These are phyloP conservation scores for Butorides virescens DNA, from an alignment of 2,113 vertebrate species.

Conservation along the genomic window DNA sequence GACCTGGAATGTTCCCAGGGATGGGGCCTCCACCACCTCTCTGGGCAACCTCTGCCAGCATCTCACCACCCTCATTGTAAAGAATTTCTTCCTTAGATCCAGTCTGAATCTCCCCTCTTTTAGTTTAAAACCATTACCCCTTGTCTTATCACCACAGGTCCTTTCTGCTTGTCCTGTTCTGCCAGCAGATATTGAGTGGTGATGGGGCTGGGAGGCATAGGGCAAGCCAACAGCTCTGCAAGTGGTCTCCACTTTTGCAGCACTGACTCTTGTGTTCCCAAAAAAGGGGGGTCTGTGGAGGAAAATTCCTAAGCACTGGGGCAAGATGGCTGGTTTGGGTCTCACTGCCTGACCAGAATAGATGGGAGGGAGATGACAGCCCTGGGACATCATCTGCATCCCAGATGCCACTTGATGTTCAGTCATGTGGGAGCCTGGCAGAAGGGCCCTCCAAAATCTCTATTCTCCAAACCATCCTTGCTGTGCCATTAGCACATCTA, in stretches of 20 bases:
- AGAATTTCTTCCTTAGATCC: not conserved
- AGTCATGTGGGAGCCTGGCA: not conserved
- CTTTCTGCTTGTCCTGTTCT: not conserved
- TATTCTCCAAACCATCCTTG: not conserved
- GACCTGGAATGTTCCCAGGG: not conserved
- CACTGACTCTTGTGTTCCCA: not conserved
- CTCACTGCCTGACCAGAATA: not conserved
- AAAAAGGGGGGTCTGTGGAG: not conserved
- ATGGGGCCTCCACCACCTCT: not conserved
- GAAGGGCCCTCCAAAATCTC: not conserved
- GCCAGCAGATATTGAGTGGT: not conserved
- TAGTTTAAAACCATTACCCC: not conserved
- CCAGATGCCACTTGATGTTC: not conserved
- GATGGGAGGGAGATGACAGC: not conserved
- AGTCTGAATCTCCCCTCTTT: not conserved
- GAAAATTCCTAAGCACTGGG: not conserved
- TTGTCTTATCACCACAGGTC: not conserved
- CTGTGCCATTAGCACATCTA: not conserved
- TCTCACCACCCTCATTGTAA: fast-evolving
- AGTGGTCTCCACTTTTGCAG: not conserved
- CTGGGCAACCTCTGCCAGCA: not conserved
- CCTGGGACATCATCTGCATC: not conserved
- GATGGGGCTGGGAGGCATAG: not conserved
- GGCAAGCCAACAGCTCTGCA: not conserved
- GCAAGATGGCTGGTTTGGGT: not conserved